These are phyloP conservation scores for Uloborus diversus DNA, from an alignment of 1,140 invertebrate genomes.

Conservation along the genomic window DNA sequence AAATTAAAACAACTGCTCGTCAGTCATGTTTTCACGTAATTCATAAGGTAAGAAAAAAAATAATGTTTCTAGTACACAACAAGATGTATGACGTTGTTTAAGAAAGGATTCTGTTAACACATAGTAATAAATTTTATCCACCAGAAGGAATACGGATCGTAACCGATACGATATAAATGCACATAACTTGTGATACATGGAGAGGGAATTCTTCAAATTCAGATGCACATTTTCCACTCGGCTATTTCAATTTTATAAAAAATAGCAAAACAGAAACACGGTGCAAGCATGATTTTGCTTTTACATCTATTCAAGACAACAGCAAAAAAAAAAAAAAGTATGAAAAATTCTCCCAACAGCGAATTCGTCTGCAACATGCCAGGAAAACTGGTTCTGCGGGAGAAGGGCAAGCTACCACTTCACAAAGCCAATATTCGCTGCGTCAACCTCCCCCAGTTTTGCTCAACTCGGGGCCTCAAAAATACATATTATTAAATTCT, in stretches of 20 bases:
- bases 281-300: conserved; percentile 12
- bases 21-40: too few relatives aligned
- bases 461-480: background rate
- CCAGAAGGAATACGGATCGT: conserved; percentile 9
- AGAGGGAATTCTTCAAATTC: conserved; percentile 36
- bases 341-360: conserved; percentile 48
- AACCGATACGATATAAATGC: conserved; percentile 46
- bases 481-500: conserved; percentile 55
- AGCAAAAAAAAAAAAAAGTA: conserved; percentile 31
- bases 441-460: conserved; percentile 1
- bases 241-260: conserved; percentile 16
- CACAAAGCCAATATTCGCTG: conserved; percentile 52
- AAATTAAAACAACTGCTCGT: too few relatives aligned
- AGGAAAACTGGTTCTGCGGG: too few relatives aligned
- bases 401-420: conserved; percentile 15
- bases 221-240: conserved; percentile 30
- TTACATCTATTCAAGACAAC: conserved; percentile 46
- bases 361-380: conserved; percentile 47
- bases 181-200: conserved; percentile 29
- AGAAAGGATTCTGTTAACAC: conserved; percentile 25
- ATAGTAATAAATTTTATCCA: too few relatives aligned
- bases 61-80: too few relatives aligned
- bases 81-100: conserved; percentile 27
- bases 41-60: too few relatives aligned
- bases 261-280: background rate